Percentiles rank a stretch among this genome's conserved stretches.
phyloP scores from a whole-genome alignment of 1,140 invertebrate genomes.

The Paraescarpia echinospica region DNA sequence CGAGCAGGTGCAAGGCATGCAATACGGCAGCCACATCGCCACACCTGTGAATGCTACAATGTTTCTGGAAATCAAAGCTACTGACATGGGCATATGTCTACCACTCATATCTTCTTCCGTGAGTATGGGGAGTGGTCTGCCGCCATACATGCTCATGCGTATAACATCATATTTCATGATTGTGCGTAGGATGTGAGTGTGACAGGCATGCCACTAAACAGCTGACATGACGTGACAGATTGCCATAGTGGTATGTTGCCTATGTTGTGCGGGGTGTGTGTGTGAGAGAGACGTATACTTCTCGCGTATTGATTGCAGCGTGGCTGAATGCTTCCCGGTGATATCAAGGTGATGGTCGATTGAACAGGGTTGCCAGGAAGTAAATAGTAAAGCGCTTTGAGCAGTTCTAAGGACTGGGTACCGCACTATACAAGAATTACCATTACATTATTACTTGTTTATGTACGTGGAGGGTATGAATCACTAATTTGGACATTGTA shows the following conservation, averaged over 20 bases:
- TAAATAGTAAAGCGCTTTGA: too few relatives aligned
- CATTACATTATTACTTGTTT: too few relatives aligned
- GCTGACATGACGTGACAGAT: neutral
- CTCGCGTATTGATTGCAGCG: too few relatives aligned
- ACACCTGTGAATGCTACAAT: conserved; percentile 78
- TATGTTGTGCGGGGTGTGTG: neutral
- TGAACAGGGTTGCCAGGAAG: too few relatives aligned
- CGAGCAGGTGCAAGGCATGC: conserved; percentile 75
- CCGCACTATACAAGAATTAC: too few relatives aligned
- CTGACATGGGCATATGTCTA: conserved; percentile 95
- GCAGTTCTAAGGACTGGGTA: too few relatives aligned
- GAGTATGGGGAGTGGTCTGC: neutral
- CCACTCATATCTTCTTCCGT: conserved; percentile 73
- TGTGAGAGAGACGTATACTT: neutral
- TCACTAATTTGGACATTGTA: conserved; percentile 76
- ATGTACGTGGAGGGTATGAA: conserved; percentile 59
- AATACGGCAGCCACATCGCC: conserved; percentile 64
- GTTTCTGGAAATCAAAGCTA: conserved; percentile 91
- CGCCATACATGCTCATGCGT: neutral
- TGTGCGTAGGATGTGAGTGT: neutral
- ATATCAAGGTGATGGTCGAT: too few relatives aligned
- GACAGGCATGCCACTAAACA: neutral
- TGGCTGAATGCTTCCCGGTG: too few relatives aligned
- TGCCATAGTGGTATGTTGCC: neutral
- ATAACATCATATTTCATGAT: neutral